Conservation (phyloP, 1,140 invertebrate species). For the Rhynchophorus ferrugineus region DNA sequence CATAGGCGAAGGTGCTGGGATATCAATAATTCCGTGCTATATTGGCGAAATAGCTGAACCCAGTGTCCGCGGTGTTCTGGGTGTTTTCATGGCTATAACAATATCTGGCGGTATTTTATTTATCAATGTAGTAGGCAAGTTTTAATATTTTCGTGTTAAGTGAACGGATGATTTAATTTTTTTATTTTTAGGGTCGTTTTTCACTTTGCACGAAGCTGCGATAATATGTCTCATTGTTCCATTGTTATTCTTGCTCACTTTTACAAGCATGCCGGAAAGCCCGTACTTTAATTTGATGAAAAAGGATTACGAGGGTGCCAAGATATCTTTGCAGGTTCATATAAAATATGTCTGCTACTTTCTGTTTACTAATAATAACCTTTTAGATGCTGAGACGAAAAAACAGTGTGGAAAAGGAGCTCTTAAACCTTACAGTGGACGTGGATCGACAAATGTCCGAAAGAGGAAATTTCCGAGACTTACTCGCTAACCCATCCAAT, state of each 20-base stretch:
- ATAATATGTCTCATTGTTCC: conserved; percentile 44
- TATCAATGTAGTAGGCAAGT: conserved; percentile 40
- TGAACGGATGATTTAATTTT: too few relatives aligned
- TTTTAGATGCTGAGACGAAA: conserved; percentile 64
- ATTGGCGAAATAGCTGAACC: conserved; percentile 47
- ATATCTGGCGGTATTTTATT: conserved; percentile 42
- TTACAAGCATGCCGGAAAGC: conserved; percentile 77
- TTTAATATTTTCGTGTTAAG: too few relatives aligned
- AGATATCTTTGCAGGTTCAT: conserved; percentile 52
- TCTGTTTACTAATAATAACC: neutral
- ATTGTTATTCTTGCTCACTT: conserved; percentile 36
- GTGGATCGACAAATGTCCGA: conserved; percentile 29
- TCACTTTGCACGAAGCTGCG: conserved; percentile 45
- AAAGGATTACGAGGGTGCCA: conserved; percentile 59
- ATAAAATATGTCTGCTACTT: neutral
- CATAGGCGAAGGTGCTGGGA: conserved; percentile 48
- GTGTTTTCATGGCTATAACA: conserved; percentile 44
- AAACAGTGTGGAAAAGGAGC: conserved; percentile 67
- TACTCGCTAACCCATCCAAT: conserved; percentile 42
- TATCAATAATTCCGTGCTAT: conserved; percentile 45
- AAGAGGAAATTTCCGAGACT: conserved; percentile 37
- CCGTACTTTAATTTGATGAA: conserved; percentile 78
- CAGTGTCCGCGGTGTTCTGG: conserved; percentile 49
- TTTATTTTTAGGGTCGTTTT: conserved; percentile 40
- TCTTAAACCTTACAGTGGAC: conserved; percentile 56